phyloP scores from a whole-genome alignment of 1,140 invertebrate genomes.

The Belonocnema kinseyi region DNA sequence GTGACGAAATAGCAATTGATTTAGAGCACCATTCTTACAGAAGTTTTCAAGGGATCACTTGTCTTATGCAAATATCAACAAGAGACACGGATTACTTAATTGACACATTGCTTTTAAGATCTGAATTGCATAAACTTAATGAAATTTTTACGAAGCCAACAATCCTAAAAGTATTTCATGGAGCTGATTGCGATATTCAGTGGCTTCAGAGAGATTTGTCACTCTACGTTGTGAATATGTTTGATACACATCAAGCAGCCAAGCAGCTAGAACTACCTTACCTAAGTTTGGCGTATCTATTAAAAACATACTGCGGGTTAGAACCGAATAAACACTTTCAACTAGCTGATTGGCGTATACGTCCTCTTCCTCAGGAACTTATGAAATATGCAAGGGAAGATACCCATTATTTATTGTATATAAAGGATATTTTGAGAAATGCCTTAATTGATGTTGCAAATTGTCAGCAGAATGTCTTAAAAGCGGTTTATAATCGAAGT shows the following conservation, averaged over 20 bases:
- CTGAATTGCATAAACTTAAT: conserved; percentile 90
- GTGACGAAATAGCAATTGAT: conserved; percentile 87
- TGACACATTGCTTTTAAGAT: conserved; percentile 89
- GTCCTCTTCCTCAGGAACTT: conserved; percentile 90
- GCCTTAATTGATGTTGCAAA: conserved; percentile 85
- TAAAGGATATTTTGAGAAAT: conserved; percentile 90
- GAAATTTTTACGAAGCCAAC: conserved; percentile 93
- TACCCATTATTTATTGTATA: conserved; percentile 96
- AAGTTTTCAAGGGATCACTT: conserved; percentile 90
- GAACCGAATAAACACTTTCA: conserved; percentile 93
- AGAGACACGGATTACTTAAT: conserved; percentile 91
- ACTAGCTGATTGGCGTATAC: conserved; percentile 96
- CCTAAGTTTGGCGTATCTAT: conserved; percentile 86
- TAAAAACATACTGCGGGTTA: conserved; percentile 85
- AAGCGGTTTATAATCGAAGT: conserved; percentile 83
- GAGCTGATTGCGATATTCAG: conserved; percentile 90
- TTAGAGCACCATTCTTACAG: conserved; percentile 93
- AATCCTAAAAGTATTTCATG: conserved; percentile 97
- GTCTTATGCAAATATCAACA: conserved; percentile 97
- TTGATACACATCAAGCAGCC: conserved; percentile 95
- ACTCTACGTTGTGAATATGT: conserved; percentile 97
- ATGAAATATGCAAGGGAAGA: conserved; percentile 94
- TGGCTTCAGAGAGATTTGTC: conserved; percentile 98
- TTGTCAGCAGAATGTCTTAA: conserved; percentile 82
- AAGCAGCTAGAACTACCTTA: conserved; percentile 84